Evolutionary conservation across 2,888 invertebrate species (phyloP).

Genomic region (Thymelicus acteon): DNA sequence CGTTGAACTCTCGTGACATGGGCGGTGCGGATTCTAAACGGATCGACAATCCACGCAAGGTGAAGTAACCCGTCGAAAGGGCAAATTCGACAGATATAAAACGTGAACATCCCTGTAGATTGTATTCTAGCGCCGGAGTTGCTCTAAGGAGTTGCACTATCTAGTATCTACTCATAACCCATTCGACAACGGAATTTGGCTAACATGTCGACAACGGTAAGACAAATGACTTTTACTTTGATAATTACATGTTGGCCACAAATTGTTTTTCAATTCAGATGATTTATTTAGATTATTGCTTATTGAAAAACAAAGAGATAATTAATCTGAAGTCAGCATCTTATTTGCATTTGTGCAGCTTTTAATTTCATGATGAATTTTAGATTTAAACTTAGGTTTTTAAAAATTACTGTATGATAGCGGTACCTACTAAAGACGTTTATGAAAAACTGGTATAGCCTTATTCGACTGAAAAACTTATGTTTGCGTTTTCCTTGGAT

Average conservation of each 20-base stretch:
- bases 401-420: too few relatives aligned
- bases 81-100: constrained; percentile 77
- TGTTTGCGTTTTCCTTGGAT: too few relatives aligned
- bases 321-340: too few relatives aligned
- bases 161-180: constrained; percentile 53
- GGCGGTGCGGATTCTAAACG: constrained; percentile 57
- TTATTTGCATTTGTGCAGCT: too few relatives aligned
- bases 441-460: too few relatives aligned
- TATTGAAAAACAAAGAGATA: too few relatives aligned
- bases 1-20: constrained; percentile 49
- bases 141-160: constrained; percentile 51
- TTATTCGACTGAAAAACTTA: too few relatives aligned
- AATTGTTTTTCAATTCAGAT: constrained; percentile 5
- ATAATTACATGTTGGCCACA: background rate
- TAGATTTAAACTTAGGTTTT: too few relatives aligned
- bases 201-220: constrained; percentile 71
- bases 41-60: constrained; percentile 75
- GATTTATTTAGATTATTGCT: background rate
- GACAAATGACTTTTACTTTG: constrained; percentile 40
- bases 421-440: too few relatives aligned
- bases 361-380: too few relatives aligned
- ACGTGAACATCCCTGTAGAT: constrained; percentile 71
- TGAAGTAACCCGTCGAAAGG: constrained; percentile 79
- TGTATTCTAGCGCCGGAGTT: constrained; percentile 62
- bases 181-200: constrained; percentile 45